Base-by-base conservation (phyloP, 1,140 invertebrate genomes). In the Solen grandis region DNA sequence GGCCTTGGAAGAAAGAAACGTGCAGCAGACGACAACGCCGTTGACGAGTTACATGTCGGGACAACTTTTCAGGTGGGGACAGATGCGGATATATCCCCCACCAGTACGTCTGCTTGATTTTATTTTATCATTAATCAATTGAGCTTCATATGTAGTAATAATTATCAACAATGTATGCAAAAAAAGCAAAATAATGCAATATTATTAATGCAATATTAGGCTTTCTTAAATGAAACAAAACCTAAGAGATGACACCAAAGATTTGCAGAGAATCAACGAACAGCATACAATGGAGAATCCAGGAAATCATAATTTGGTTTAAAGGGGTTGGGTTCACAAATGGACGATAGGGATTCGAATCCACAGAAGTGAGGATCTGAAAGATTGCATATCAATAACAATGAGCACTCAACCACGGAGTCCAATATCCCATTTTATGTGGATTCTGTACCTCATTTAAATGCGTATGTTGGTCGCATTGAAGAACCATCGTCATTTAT, bases 1-100 rank as follows among this genome's bases (percentile, higher is more conserved):
- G 22, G 70, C 22, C 38, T 5, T 22, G 35, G 57, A 25, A 31
- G 36, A 36, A 55, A 57, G 50, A 70, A 55, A 70, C 54, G 70
- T 41, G 33, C 29, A 2, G 27, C 27, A 3, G 27, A 41, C 13
- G 70, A 59, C 3, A 38, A 74, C n/a, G 54, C 25, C 1, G 38
- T 60, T 60, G 70, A 74, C 2, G 70, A 74, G 29, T 14, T 74
- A 27, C 59, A 74, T 31, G 70, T 74, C 19, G 70, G 70, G 2
- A 60, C 70, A 14, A 31, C 70, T 22, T 41, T 74, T 38, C 62
- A 54, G 2, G 57, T 74, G 1, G 70, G 70, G 3, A 60, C 70
- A 16, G 70, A 74, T 57, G 62, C 46, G 31, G 70, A 74, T 33
- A 0, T 74, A 22, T 60, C 33, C 14, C 70, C 54, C 10, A 74